Conservation (phyloP, 2,797 vertebrate genomes). For the Gastrophryne carolinensis region DNA sequence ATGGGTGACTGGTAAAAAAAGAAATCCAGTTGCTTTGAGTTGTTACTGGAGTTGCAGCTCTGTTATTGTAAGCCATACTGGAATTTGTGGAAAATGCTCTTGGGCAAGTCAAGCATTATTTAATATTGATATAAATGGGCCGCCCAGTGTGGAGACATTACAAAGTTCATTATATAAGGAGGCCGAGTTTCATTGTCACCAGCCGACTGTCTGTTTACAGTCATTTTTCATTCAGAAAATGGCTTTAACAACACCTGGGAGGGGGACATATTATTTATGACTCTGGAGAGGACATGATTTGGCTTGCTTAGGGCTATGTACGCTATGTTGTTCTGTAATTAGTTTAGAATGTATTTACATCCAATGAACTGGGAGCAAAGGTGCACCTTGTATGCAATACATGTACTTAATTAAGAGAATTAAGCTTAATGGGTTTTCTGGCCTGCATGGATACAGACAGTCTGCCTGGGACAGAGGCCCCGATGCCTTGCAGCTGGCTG, state of each 20-base stretch:
- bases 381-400: conserved; percentile 67
- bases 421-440: conserved; percentile 50
- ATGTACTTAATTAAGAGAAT: conserved; percentile 71
- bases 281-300: conserved; percentile 42
- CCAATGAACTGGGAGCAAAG: conserved; percentile 58
- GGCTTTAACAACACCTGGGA: conserved; percentile 49
- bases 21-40: background rate
- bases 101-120: background rate
- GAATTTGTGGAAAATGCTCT: background rate
- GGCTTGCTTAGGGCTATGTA: conserved; percentile 67
- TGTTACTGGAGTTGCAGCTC: background rate
- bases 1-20: too few relatives aligned
- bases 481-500: conserved; percentile 28
- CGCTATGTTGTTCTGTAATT: conserved; percentile 71
- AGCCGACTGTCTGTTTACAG: conserved; percentile 13
- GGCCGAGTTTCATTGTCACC: background rate
- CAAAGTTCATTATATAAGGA: background rate
- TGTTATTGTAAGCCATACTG: background rate
- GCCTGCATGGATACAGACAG: conserved; percentile 45
- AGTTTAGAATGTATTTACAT: conserved; percentile 71
- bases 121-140: background rate
- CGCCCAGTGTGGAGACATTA: background rate
- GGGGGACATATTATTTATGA: conserved; percentile 50
- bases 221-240: conserved; percentile 45
- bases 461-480: conserved; percentile 41